Percentiles rank a stretch among this genome's conserved stretches.
These are phyloP conservation scores for Drosophila biarmipes DNA, from an alignment of 1,140 invertebrate genomes.

Conservation along the genomic window DNA sequence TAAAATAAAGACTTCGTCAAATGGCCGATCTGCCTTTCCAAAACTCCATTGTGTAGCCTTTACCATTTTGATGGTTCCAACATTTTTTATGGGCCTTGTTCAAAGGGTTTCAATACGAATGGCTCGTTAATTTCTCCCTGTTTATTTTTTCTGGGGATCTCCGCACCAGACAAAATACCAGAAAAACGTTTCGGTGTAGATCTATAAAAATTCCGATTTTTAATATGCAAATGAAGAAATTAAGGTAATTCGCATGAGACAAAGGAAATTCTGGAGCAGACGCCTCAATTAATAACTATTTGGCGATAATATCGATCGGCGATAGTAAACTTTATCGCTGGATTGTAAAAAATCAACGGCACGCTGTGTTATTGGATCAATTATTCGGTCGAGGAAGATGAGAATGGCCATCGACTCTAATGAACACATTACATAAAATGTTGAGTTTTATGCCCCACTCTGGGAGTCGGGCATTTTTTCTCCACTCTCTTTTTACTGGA, in stretches of 20 bases:
- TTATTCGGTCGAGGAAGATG: conserved; percentile 47
- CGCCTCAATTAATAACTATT: conserved; percentile 75
- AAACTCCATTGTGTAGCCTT: conserved; percentile 43
- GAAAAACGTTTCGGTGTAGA: conserved; percentile 68
- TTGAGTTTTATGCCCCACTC: conserved; percentile 76
- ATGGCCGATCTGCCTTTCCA: conserved; percentile 28
- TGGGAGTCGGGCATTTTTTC: conserved; percentile 30
- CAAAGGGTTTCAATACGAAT: conserved; percentile 48
- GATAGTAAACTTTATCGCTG: conserved; percentile 75
- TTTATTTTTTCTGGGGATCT: conserved; percentile 16
- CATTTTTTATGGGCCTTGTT: conserved; percentile 61
- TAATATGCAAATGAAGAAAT: conserved; percentile 67
- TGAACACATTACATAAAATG: conserved; percentile 82
- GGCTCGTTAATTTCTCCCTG: conserved; percentile 51
- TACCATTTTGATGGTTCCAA: conserved; percentile 59
- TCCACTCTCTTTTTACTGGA: conserved; percentile 38
- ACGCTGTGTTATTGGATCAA: conserved; percentile 79
- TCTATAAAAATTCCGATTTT: conserved; percentile 53
- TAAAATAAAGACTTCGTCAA: conserved; percentile 38
- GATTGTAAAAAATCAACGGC: conserved; percentile 79
- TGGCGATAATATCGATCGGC: conserved; percentile 75
- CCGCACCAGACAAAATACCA: conserved; percentile 58
- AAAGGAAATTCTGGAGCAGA: conserved; percentile 32
- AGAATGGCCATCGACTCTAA: conserved; percentile 55
- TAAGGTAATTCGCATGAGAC: conserved; percentile 45